phyloP scores from a whole-genome alignment of 1,140 invertebrate species.

The Pseudomyrmex cubaensis region DNA sequence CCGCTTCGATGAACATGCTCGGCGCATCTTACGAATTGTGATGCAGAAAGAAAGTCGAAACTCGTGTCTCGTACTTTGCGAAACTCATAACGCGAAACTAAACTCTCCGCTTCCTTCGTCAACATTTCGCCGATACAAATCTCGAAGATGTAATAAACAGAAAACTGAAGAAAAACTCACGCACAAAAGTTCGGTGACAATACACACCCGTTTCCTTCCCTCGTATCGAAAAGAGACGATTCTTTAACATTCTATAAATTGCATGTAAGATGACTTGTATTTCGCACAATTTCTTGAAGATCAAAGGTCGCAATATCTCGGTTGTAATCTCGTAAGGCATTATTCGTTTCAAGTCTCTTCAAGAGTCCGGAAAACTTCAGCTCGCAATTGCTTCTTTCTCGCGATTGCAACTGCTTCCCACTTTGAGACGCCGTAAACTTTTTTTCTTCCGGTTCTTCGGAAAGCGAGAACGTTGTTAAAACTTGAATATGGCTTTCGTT shows the following conservation, averaged over 20 bases:
- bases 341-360: constrained; percentile 34
- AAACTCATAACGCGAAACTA: constrained; percentile 49
- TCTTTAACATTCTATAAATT: constrained; percentile 47
- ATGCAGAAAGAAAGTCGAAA: background rate
- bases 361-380: constrained; percentile 24
- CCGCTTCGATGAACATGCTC: too few relatives aligned
- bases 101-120: background rate
- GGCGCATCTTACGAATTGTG: background rate
- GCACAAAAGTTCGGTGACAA: constrained; percentile 28
- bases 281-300: constrained; percentile 39
- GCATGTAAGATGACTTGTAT: constrained; percentile 41
- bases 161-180: background rate
- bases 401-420: constrained; percentile 14
- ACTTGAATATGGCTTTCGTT: constrained; percentile 26
- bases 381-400: constrained; percentile 23
- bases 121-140: background rate
- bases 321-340: constrained; percentile 48
- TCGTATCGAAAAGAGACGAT: background rate
- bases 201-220: background rate
- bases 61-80: constrained; percentile 9
- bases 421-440: constrained; percentile 5
- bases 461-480: constrained; percentile 46
- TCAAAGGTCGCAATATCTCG: constrained; percentile 34
- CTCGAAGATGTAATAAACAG: constrained; percentile 45
- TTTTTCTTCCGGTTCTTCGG: constrained; percentile 28